Conservation (phyloP, 2,888 invertebrate species). For the Frankliniella intonsa region DNA sequence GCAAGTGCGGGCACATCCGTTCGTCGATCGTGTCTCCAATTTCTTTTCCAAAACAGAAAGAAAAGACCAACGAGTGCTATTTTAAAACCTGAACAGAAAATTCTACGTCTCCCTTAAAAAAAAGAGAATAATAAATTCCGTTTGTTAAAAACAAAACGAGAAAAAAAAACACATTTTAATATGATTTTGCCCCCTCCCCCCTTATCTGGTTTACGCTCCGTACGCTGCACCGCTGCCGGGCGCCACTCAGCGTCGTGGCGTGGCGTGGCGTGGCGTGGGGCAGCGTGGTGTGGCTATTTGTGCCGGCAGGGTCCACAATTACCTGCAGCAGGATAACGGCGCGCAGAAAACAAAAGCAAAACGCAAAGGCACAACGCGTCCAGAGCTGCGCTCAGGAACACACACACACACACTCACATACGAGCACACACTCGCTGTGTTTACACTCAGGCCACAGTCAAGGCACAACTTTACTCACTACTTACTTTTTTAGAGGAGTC, state of each 20-base stretch:
- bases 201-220: no score
- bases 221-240: no score
- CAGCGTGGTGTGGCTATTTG: neutral
- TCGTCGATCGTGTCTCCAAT: no score
- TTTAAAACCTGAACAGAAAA: neutral
- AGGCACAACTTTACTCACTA: neutral
- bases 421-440: neutral
- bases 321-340: neutral
- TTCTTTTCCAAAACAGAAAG: no score
- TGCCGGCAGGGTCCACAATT: neutral
- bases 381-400: no score
- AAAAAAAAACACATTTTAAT: no score
- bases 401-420: neutral
- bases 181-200: no score
- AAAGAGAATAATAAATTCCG: neutral
- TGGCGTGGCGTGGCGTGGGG: neutral
- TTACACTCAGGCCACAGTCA: neutral
- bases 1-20: no score
- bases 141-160: neutral
- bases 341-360: no score
- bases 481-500: constrained; percentile 6
- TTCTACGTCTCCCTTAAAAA: neutral
- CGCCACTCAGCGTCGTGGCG: neutral
- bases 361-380: no score
- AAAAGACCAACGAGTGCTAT: neutral